Percentiles rank a stretch among this genome's conserved stretches.
Conservation (phyloP, 1,140 invertebrate genomes). For the Calosoma granatense region DNA sequence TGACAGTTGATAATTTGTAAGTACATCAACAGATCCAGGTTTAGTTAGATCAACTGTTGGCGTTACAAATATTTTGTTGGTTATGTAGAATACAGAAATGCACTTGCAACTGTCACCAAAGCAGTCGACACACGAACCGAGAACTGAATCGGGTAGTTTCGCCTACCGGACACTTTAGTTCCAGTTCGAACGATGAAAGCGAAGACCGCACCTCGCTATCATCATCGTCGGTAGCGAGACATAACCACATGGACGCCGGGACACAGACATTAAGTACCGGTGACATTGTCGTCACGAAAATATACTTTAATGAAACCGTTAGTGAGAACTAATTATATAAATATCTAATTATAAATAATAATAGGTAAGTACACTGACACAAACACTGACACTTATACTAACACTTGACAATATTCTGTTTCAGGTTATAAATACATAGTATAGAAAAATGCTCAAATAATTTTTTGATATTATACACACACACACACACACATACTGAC, state of each 20-base stretch:
- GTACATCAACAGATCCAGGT: too few species aligned
- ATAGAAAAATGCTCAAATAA: background rate
- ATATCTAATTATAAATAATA: too few species aligned
- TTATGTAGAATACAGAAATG: constrained; percentile 20
- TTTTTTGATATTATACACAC: background rate
- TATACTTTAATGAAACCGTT: constrained; percentile 62
- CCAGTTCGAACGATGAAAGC: constrained; percentile 14
- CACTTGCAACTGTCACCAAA: constrained; percentile 38
- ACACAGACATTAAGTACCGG: constrained; percentile 86
- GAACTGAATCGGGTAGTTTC: background rate
- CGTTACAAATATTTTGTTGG: too few species aligned
- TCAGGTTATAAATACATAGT: too few species aligned
- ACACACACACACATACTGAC: too few species aligned
- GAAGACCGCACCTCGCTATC: background rate
- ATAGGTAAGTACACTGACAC: too few species aligned
- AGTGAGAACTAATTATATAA: constrained; percentile 6
- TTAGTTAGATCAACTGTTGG: too few species aligned
- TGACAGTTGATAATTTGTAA: constrained; percentile 3
- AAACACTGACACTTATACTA: too few species aligned
- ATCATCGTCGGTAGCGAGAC: constrained; percentile 14
- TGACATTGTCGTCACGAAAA: constrained; percentile 85
- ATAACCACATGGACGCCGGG: constrained; percentile 37
- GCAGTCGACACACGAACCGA: constrained; percentile 39
- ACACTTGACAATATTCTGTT: too few species aligned
- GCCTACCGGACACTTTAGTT: background rate